A percentile compares a stretch with the other conserved stretches of the same genome.
These are phyloP conservation scores for Tyrophagus putrescentiae DNA, from an alignment of 1,140 invertebrate genomes.

Conservation along the genomic window DNA sequence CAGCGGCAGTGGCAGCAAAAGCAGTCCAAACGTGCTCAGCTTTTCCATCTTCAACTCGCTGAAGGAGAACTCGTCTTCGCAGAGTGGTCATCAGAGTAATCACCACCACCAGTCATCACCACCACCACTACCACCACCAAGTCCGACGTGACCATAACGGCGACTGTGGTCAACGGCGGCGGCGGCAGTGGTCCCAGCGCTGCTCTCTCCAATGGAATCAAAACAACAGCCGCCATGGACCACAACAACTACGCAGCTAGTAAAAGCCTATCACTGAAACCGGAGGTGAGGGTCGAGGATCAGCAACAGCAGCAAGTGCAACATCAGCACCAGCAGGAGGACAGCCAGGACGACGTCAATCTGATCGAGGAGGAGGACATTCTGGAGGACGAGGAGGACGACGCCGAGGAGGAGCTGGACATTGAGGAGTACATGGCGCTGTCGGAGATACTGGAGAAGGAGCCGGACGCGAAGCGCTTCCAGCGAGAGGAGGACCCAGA, in stretches of 20 bases:
- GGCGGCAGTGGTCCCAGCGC: background rate
- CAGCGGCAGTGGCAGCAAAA: background rate
- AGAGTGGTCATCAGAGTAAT: background rate
- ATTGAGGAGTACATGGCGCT: slow-evolving; percentile 15
- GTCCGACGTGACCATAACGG: background rate
- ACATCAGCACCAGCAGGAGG: background rate
- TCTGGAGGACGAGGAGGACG: slow-evolving; percentile 12
- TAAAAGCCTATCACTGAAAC: background rate
- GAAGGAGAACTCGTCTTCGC: too few species aligned
- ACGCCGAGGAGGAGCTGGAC: slow-evolving; percentile 11
- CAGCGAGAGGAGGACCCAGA: background rate
- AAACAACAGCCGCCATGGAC: background rate
- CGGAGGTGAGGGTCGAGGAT: background rate
- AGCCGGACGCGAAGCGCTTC: background rate
- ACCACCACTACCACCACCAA: background rate
- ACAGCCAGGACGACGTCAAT: background rate
- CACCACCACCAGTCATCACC: background rate
- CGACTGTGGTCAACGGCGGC: background rate
- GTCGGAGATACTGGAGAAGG: slow-evolving; percentile 8
- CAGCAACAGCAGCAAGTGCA: background rate
- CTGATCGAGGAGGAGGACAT: slow-evolving; percentile 14
- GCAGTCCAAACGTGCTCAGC: background rate
- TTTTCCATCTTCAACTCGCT: slow-evolving; percentile 6
- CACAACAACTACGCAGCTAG: background rate
- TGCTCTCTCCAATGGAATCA: background rate